Evolutionary conservation across 2,797 vertebrate species (phyloP).

Genomic region (Acestrorhynchus altus): DNA sequence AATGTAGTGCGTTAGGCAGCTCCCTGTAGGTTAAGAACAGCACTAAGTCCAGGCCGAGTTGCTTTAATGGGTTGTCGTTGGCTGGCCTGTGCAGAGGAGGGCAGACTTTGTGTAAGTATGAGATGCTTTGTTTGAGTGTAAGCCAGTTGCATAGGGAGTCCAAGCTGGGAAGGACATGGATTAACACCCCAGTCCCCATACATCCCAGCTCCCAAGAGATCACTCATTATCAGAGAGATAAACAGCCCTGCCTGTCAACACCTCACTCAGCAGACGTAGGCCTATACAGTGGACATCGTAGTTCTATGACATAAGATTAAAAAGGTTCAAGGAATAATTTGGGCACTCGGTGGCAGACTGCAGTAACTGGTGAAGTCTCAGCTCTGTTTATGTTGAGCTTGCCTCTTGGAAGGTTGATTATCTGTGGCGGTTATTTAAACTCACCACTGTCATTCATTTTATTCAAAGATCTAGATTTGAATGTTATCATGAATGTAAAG

Average conservation of each 20-base stretch:
- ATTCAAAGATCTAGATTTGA: constrained; percentile 20
- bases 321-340: neutral
- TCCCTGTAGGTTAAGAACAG: constrained; percentile 51
- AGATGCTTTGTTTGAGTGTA: constrained; percentile 63
- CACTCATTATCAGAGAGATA: constrained; percentile 53
- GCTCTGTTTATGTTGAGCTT: neutral
- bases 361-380: neutral
- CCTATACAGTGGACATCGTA: constrained; percentile 19
- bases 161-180: constrained; percentile 44
- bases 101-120: constrained; percentile 50
- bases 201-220: constrained; percentile 52
- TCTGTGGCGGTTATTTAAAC: constrained; percentile 28
- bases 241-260: constrained; percentile 58
- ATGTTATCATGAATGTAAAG: constrained; percentile 17
- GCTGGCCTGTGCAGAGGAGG: constrained; percentile 38
- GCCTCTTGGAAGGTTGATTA: constrained; percentile 23
- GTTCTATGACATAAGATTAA: neutral
- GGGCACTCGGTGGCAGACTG: neutral
- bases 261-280: constrained; percentile 55
- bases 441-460: neutral
- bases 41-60: constrained; percentile 40
- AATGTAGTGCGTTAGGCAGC: constrained; percentile 2
- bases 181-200: constrained; percentile 60
- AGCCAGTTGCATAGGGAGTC: constrained; percentile 56
- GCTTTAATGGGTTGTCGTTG: constrained; percentile 60